Evolutionary conservation across 2,888 invertebrate species (phyloP).

Genomic region (Ornithoptera alexandrae): DNA sequence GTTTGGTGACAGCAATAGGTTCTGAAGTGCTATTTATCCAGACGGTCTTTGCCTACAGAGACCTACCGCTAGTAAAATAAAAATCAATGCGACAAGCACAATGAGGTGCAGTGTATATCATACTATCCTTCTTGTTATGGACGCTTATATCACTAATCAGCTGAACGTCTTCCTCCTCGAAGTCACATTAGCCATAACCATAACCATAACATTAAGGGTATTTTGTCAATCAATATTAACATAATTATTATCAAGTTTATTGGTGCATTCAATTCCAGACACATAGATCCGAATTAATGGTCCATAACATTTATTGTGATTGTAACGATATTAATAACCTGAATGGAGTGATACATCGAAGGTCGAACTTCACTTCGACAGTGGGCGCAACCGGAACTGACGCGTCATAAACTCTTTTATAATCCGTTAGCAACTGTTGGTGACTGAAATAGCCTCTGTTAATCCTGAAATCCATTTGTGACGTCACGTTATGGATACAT

Average conservation of each 20-base stretch:
- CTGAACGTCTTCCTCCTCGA: no score
- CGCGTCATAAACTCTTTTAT: constrained; percentile 33
- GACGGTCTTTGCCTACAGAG: no score
- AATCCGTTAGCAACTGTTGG: constrained; percentile 19
- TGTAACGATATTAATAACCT: constrained; percentile 3
- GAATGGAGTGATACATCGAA: constrained; percentile 19
- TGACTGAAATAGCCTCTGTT: constrained; percentile 23
- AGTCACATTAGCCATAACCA: no score
- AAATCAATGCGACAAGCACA: no score
- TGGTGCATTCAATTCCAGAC: constrained; percentile 3
- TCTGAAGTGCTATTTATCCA: no score
- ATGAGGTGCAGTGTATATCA: no score
- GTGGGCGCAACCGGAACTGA: constrained; percentile 30
- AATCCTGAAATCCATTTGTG: constrained; percentile 14
- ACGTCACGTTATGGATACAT: constrained; percentile 3
- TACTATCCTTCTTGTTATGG: no score
- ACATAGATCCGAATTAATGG: constrained; percentile 11
- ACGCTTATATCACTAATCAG: no score
- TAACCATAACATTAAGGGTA: constrained; percentile 6
- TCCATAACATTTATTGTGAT: constrained; percentile 10
- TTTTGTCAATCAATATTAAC: constrained; percentile 9
- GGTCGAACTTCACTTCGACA: background rate
- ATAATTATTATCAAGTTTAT: constrained; percentile 3
- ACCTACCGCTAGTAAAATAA: no score
- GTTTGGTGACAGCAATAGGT: no score